Conservation (phyloP, 53 echinoderm and acorn worm genomes). For the Actinopyga echinites region DNA sequence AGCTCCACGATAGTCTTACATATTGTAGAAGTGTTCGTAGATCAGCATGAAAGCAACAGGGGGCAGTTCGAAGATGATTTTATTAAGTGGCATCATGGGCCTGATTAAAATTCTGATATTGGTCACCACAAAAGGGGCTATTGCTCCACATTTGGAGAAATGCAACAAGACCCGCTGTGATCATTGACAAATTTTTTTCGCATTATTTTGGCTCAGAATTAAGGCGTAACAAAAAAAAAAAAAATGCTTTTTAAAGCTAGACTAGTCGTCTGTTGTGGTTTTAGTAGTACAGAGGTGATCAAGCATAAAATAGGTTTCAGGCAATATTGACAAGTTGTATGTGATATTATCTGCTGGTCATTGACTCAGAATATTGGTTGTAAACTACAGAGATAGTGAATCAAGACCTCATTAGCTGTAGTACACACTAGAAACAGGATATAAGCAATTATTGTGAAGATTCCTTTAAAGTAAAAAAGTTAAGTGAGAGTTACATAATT, state of each 20-base stretch:
- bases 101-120: slow-evolving; percentile 34
- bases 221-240: background rate
- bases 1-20: slow-evolving; percentile 12
- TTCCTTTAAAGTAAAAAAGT: too few relatives aligned
- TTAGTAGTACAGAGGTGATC: slow-evolving; percentile 29
- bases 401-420: too few relatives aligned
- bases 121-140: slow-evolving; percentile 21
- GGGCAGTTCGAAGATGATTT: slow-evolving; percentile 28
- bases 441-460: too few relatives aligned
- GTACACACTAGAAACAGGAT: too few relatives aligned
- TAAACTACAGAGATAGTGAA: too few relatives aligned
- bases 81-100: slow-evolving; percentile 34
- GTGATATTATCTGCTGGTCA: slow-evolving; percentile 19
- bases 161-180: slow-evolving; percentile 22
- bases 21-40: slow-evolving; percentile 26
- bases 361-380: slow-evolving; percentile 1
- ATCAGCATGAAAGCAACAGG: slow-evolving; percentile 37
- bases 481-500: too few relatives aligned
- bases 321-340: slow-evolving; percentile 34
- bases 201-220: slow-evolving; percentile 1
- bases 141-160: slow-evolving; percentile 12
- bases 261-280: background rate
- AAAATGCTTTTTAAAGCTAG: background rate
- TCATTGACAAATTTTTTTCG: slow-evolving; percentile 22
- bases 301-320: slow-evolving; percentile 37